Evolutionary conservation across 92 coral and sea anemone genomes (phyloP).

Genomic region (Hydrozoanthus gracilis): DNA sequence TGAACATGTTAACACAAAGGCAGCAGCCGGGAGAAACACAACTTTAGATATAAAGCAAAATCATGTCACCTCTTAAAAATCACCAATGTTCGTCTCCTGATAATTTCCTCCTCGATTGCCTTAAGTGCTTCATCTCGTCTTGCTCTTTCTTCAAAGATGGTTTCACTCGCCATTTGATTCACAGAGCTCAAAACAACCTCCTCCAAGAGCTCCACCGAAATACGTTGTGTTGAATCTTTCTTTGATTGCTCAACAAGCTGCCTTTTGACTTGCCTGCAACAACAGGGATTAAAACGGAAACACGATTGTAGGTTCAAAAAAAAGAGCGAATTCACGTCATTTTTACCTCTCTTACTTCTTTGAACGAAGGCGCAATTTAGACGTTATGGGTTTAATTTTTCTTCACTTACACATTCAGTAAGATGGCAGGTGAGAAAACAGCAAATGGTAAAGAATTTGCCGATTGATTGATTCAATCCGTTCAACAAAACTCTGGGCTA

Average conservation of each 20-base stretch:
- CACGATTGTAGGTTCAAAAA: background rate
- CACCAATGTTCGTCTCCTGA: conserved; percentile 49
- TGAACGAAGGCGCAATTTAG: too few relatives aligned
- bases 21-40: too few relatives aligned
- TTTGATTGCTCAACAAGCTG: conserved; percentile 49
- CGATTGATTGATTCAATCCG: too few relatives aligned
- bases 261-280: conserved; percentile 47
- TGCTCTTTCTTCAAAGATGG: conserved; percentile 64
- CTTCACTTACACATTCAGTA: too few relatives aligned
- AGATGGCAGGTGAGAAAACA: too few relatives aligned
- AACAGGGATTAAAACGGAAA: background rate
- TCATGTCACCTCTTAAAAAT: conserved; percentile 72
- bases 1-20: too few relatives aligned
- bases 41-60: background rate
- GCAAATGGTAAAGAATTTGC: too few relatives aligned
- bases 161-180: conserved; percentile 37
- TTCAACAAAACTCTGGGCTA: too few relatives aligned
- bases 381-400: too few relatives aligned
- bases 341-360: background rate
- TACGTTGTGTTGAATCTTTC: conserved; percentile 58
- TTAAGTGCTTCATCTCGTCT: conserved; percentile 69
- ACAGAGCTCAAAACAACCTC: conserved; percentile 50
- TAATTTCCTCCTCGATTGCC: conserved; percentile 47
- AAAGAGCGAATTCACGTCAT: background rate
- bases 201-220: conserved; percentile 56